Evolutionary conservation across 30 jellyfish, hydroid and myxozoan species (phyloP).

Genomic region (Pseudorhiza aurosa): DNA sequence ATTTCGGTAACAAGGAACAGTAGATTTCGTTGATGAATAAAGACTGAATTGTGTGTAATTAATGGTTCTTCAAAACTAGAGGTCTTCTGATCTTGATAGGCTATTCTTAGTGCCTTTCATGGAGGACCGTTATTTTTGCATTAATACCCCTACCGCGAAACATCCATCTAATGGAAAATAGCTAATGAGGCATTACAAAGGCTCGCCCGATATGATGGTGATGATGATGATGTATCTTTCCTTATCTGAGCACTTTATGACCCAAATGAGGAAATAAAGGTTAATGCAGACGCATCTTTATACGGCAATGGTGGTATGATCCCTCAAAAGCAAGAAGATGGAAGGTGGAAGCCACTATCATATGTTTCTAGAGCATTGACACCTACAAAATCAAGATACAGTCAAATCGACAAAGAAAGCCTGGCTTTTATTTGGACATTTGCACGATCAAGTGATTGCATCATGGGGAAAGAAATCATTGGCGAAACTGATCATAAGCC

Average conservation of each 20-base stretch:
- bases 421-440: slow-evolving; percentile 42
- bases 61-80: too few relatives aligned
- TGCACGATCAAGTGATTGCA: slow-evolving; percentile 38
- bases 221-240: slow-evolving; percentile 22
- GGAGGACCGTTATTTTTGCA: too few relatives aligned
- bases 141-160: too few relatives aligned
- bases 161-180: too few relatives aligned
- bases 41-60: too few relatives aligned
- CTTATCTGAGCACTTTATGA: slow-evolving; percentile 64
- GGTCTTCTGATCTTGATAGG: too few relatives aligned
- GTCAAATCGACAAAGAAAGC: slow-evolving; percentile 57
- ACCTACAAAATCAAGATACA: slow-evolving; percentile 54
- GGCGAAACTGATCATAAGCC: slow-evolving; percentile 78
- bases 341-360: slow-evolving; percentile 58
- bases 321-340: slow-evolving; percentile 59
- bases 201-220: too few relatives aligned
- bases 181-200: too few relatives aligned
- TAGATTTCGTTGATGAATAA: too few relatives aligned
- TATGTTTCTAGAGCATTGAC: slow-evolving; percentile 67
- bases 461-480: slow-evolving; percentile 37
- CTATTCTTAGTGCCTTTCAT: too few relatives aligned
- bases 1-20: too few relatives aligned
- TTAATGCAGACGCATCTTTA: slow-evolving; percentile 5
- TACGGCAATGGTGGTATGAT: slow-evolving; percentile 33
- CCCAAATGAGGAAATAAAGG: slow-evolving; percentile 13